Evolutionary conservation across 2,113 vertebrate species (phyloP).

Genomic region (Tragelaphus scriptus): DNA sequence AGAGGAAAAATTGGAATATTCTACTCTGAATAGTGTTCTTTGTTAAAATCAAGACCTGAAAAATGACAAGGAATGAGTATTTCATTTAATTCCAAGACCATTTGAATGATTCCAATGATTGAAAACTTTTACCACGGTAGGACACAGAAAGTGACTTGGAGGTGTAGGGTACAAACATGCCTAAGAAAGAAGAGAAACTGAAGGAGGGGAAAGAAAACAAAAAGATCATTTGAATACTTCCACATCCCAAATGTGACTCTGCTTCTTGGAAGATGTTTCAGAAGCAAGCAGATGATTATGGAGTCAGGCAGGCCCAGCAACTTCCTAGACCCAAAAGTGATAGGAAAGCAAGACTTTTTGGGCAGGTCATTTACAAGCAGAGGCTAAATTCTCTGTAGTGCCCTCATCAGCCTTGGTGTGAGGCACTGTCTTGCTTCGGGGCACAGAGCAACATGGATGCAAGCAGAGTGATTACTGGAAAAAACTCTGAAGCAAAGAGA

Average conservation of each 20-base stretch:
- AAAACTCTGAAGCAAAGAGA: background rate
- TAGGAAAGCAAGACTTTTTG: background rate
- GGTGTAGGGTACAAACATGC: background rate
- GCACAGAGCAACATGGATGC: background rate
- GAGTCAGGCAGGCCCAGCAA: background rate
- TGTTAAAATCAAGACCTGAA: constrained; percentile 6
- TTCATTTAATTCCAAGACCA: background rate
- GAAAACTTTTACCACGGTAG: background rate
- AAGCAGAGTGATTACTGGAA: background rate
- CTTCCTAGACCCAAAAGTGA: background rate
- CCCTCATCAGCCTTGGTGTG: background rate
- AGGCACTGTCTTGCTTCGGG: background rate
- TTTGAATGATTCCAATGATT: background rate
- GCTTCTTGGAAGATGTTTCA: background rate
- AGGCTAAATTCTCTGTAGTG: background rate
- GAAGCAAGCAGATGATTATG: background rate
- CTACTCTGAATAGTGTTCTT: background rate
- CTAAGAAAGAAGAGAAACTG: background rate
- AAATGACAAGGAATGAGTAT: background rate
- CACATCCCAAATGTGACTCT: background rate
- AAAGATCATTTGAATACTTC: background rate
- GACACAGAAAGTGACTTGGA: background rate
- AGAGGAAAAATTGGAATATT: background rate
- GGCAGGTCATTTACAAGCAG: background rate
- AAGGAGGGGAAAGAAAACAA: background rate